A percentile compares a stretch with the other conserved stretches of the same genome.
These are phyloP conservation scores for Coregonus suidteri DNA, from an alignment of 2,797 vertebrate genomes.

Conservation along the genomic window DNA sequence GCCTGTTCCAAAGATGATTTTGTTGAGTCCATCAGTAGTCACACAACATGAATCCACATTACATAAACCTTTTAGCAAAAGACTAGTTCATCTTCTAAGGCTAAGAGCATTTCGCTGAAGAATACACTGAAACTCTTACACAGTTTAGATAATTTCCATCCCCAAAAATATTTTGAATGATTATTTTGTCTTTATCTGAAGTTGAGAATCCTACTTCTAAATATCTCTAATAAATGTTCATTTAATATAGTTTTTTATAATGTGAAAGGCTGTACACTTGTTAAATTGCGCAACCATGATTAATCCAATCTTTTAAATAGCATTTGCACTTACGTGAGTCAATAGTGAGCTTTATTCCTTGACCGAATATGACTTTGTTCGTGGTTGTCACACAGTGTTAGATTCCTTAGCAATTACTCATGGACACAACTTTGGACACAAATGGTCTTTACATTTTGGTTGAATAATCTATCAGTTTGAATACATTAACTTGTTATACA, in stretches of 20 bases:
- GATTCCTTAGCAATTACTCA: background rate
- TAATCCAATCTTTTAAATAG: background rate
- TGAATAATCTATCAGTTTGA: background rate
- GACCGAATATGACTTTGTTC: conserved; percentile 49
- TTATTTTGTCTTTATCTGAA: background rate
- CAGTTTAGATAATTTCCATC: background rate
- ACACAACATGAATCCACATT: conserved; percentile 13
- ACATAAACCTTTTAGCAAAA: conserved; percentile 16
- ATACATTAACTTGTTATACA: background rate
- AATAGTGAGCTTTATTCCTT: conserved; percentile 64
- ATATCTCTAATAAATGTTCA: background rate
- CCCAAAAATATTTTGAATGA: background rate
- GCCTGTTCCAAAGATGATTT: conserved; percentile 51
- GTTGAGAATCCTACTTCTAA: background rate
- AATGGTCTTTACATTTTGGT: background rate
- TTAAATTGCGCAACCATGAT: background rate
- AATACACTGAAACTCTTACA: background rate
- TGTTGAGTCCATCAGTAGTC: background rate
- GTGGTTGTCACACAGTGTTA: background rate
- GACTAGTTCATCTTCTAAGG: background rate
- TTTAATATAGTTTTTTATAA: background rate
- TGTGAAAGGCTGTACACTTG: too few species aligned
- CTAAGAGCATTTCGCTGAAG: background rate
- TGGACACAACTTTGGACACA: background rate
- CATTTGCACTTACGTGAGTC: conserved; percentile 39